Percentiles rank a stretch among this genome's conserved stretches.
Evolutionary conservation across 2,797 vertebrate species (phyloP).

Genomic region (Coreius guichenoti): DNA sequence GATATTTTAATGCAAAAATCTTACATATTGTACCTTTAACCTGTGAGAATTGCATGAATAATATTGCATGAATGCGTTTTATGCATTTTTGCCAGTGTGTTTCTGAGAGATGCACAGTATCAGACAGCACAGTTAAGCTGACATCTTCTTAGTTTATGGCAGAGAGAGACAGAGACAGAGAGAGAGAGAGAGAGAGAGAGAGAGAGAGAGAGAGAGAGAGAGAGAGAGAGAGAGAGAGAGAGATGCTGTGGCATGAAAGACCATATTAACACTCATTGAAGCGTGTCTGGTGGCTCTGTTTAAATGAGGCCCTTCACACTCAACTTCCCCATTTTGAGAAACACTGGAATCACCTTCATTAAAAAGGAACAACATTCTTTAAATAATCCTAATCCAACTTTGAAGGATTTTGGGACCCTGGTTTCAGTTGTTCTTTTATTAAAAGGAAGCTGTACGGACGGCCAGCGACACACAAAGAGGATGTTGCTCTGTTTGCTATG

Average conservation of each 20-base stretch:
- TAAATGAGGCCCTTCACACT: slow-evolving; percentile 63
- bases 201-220: slow-evolving; percentile 2
- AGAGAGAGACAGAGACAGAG: background rate
- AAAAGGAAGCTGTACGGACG: background rate
- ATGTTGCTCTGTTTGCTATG: background rate
- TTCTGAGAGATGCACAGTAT: slow-evolving; percentile 1
- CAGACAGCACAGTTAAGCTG: background rate
- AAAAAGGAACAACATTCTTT: slow-evolving; percentile 55
- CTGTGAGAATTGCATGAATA: background rate
- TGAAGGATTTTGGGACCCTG: slow-evolving; percentile 43
- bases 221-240: slow-evolving; percentile 5
- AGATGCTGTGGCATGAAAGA: slow-evolving; percentile 36
- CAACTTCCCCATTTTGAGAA: slow-evolving; percentile 57
- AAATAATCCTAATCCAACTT: slow-evolving; percentile 60
- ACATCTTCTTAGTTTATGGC: slow-evolving; percentile 31
- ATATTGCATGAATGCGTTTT: background rate
- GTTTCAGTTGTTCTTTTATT: slow-evolving; percentile 6
- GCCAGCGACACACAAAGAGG: background rate
- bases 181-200: slow-evolving; percentile 4
- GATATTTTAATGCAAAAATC: background rate
- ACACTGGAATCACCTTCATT: slow-evolving; percentile 62
- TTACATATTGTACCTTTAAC: background rate
- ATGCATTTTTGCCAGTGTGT: background rate
- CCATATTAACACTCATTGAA: slow-evolving; percentile 52
- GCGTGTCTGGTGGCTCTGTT: slow-evolving; percentile 53